phyloP scores from a whole-genome alignment of 1,140 invertebrate species.

The Riptortus pedestris region DNA sequence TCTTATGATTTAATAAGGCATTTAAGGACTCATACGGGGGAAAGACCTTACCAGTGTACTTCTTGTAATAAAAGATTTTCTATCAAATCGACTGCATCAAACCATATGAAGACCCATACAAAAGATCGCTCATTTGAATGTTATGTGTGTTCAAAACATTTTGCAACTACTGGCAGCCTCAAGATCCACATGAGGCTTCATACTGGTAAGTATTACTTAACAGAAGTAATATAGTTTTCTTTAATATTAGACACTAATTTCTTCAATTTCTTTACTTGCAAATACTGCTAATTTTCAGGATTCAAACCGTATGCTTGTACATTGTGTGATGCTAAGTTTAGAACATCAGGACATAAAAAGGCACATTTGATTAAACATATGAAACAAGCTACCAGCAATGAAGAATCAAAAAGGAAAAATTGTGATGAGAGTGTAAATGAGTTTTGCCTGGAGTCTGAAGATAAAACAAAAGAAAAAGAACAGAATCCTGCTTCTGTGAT shows the following conservation, averaged over 20 bases:
- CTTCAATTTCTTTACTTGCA: not conserved
- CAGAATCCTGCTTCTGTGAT: too few relatives aligned
- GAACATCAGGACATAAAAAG: slow-evolving; percentile 57
- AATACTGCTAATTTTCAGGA: slow-evolving; percentile 37
- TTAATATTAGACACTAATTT: slow-evolving; percentile 9
- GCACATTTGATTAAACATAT: slow-evolving; percentile 49
- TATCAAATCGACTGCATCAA: slow-evolving; percentile 52
- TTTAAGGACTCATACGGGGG: slow-evolving; percentile 52
- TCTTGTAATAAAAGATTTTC: slow-evolving; percentile 54
- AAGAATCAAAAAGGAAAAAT: not conserved
- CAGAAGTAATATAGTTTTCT: not conserved
- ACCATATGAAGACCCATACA: slow-evolving; percentile 49
- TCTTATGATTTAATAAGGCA: slow-evolving; percentile 45
- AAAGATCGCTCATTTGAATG: slow-evolving; percentile 44
- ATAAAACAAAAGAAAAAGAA: slow-evolving; percentile 1
- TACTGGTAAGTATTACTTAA: slow-evolving; percentile 40
- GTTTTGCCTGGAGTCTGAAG: too few relatives aligned
- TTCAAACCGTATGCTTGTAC: slow-evolving; percentile 55
- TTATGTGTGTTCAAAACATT: slow-evolving; percentile 47
- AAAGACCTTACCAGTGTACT: slow-evolving; percentile 53
- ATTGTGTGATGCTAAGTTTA: slow-evolving; percentile 50
- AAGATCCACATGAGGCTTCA: slow-evolving; percentile 63
- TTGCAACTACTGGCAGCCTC: slow-evolving; percentile 50
- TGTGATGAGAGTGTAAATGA: too few relatives aligned
- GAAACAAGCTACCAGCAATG: slow-evolving; percentile 34